These are phyloP conservation scores for Pyrgus malvae DNA, from an alignment of 2,888 invertebrate genomes.

Conservation along the genomic window DNA sequence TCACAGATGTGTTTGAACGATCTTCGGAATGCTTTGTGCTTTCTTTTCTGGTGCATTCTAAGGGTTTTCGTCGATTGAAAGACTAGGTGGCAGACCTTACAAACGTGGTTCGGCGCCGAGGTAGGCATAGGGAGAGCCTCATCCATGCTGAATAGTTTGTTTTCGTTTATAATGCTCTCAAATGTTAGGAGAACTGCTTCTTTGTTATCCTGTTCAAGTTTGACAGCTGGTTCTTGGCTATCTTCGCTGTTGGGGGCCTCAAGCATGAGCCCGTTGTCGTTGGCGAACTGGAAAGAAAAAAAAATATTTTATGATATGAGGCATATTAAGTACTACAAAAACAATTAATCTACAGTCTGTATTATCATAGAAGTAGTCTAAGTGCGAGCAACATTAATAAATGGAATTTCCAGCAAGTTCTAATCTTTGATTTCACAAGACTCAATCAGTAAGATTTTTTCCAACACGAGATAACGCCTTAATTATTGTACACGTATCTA, in stretches of 20 bases:
- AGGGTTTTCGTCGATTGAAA: conserved; percentile 64
- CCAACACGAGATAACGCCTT: no score
- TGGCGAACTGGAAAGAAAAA: conserved; percentile 58
- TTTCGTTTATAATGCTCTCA: conserved; percentile 58
- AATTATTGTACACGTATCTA: no score
- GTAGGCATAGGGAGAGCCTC: conserved; percentile 12
- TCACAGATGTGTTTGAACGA: conserved; percentile 64
- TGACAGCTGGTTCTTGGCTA: conserved; percentile 56
- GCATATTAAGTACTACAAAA: no score
- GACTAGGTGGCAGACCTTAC: conserved; percentile 70
- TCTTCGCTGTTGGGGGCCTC: conserved; percentile 53
- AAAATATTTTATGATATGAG: not conserved
- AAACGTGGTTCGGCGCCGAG: conserved; percentile 43
- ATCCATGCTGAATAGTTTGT: conserved; percentile 36
- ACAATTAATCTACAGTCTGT: no score
- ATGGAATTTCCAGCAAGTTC: no score
- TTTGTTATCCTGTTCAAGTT: conserved; percentile 55
- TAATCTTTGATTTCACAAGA: no score
- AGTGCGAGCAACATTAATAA: no score
- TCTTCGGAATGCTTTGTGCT: conserved; percentile 59
- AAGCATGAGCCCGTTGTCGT: conserved; percentile 50
- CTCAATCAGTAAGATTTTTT: no score
- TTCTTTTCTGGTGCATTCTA: conserved; percentile 63
- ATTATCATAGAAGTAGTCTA: no score
- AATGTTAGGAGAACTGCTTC: conserved; percentile 65